Conservation (phyloP, 2,888 invertebrate genomes). For the Epinotia ramella region DNA sequence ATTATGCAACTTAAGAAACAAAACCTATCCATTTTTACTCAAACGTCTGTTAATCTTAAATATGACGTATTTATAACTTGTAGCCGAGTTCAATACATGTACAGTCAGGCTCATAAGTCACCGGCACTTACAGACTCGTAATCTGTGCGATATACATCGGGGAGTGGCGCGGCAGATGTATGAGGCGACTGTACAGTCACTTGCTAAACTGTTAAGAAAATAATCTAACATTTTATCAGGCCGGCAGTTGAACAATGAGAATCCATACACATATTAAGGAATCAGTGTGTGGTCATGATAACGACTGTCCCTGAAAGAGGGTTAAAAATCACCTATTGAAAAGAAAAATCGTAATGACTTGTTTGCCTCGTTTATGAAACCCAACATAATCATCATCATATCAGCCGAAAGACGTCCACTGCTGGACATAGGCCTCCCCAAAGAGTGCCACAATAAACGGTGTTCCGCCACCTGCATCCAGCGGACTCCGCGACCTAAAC, state of each 20-base stretch:
- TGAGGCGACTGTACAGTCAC: constrained; percentile 53
- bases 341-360: too few relatives aligned
- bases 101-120: constrained; percentile 45
- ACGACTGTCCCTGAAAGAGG: too few relatives aligned
- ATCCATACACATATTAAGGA: too few relatives aligned
- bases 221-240: neutral
- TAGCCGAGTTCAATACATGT: constrained; percentile 36
- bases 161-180: constrained; percentile 47
- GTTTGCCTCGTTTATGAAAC: too few relatives aligned
- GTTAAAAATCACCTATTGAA: too few relatives aligned
- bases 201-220: neutral
- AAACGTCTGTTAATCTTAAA: constrained; percentile 28
- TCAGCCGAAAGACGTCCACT: too few relatives aligned
- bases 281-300: too few relatives aligned
- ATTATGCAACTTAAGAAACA: neutral
- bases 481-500: too few relatives aligned
- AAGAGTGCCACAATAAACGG: too few relatives aligned
- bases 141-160: constrained; percentile 48
- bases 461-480: too few relatives aligned
- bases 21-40: neutral
- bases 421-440: too few relatives aligned
- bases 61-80: constrained; percentile 30
- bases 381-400: too few relatives aligned
- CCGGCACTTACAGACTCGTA: constrained; percentile 43
- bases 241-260: neutral